Evolutionary conservation across 2,113 vertebrate genomes (phyloP), one percentile per base, ranked within the genome.

Genomic region (Alexandromys fortis): DNA sequence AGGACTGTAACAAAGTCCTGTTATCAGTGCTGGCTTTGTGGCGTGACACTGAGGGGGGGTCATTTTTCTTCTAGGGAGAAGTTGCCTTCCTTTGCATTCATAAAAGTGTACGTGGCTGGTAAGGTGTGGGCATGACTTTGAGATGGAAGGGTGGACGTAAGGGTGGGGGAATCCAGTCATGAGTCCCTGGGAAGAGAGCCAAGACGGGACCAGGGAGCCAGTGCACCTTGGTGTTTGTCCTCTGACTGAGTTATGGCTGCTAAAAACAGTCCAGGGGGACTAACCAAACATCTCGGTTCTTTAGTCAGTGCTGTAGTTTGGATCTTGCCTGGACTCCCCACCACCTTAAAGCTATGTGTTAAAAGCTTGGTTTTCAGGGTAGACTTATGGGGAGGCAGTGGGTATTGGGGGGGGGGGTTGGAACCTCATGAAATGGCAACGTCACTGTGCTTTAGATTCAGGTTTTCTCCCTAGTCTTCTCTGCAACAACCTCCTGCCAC

Each of bases 1-100:
- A 91, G 97, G 98, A 92, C 87, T 90, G 95, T 97, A 97, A 98
- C 94, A 92, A 94, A 97, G 97, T 86, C 61, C 76, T 77, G 63
- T 94, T 94, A 89, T 89, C 92, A 95, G 72, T 94, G 82, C 75
- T n/a, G 91, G 94, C 94, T 94, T 92, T 95, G 96, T 93, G 93
- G 85, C 33, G 86, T 88, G 96, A 91, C 55, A 86, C 49, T 63
- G n/a, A 89, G 0, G 0, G 42, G 42, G 49, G 45, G 61, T 61
- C 73, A 91, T 95, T 95, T 93, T 90, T 85, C 76, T 90, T 65
- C 86, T 91, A 79, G 90, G 89, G 22, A 58, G n/a, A 58, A 95
- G 86, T 87, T 95, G 89, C 91, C 89, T 97, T 97, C 90, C 89
- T 95, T 85, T 81, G 38, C 94, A 72, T 72, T 72, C 35, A 49